These are phyloP conservation scores for Anomalospiza imberbis DNA, from an alignment of 2,797 vertebrate genomes.

Conservation along the genomic window DNA sequence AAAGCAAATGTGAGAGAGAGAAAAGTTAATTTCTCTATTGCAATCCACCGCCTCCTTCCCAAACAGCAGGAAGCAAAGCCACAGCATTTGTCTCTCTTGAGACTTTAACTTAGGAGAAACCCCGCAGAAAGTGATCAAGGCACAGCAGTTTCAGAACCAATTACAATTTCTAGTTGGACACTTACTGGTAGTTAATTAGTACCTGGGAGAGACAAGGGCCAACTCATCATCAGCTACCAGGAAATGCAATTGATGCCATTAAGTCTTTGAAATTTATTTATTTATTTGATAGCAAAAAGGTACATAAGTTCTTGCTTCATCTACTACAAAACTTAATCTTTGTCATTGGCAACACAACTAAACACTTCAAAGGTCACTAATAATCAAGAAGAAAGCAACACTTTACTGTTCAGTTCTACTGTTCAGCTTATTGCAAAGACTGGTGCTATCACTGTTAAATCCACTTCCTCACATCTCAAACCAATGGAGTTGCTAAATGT, in stretches of 20 bases:
- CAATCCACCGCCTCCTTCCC: neutral
- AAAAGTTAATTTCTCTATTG: neutral
- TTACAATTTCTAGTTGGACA: neutral
- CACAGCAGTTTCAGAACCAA: neutral
- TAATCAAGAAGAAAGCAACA: neutral
- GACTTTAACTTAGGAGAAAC: neutral
- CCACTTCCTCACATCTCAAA: neutral
- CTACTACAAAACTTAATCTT: neutral
- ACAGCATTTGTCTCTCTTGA: neutral
- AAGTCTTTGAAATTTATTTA: neutral
- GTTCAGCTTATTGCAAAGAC: neutral
- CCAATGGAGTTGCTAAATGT: neutral
- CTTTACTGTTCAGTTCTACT: neutral
- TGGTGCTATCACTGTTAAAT: neutral
- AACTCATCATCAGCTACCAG: neutral
- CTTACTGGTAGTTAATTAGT: neutral
- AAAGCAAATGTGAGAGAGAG: neutral
- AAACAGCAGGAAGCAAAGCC: neutral
- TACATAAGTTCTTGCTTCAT: neutral
- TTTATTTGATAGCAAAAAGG: neutral
- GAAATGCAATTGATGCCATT: neutral
- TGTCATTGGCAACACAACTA: neutral
- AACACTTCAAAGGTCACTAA: neutral
- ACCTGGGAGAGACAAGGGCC: neutral
- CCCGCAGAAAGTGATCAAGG: neutral